Conservation (phyloP, 2,888 invertebrate species). For the Dolichopus griseipennis region DNA sequence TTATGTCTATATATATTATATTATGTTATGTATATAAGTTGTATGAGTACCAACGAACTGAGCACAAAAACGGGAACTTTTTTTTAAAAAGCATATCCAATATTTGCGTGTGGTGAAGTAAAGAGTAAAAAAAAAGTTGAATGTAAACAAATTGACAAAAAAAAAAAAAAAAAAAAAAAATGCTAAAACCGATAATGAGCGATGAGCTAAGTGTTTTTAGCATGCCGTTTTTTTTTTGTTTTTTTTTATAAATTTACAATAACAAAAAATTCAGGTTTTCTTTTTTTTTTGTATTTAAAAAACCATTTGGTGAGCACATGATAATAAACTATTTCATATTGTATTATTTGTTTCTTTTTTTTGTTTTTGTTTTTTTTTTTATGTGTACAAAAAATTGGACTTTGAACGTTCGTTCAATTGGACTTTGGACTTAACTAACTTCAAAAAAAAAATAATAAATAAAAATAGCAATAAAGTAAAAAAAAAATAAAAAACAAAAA, state of each 20-base stretch:
- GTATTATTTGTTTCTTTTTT: neutral
- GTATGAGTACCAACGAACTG: too few relatives aligned
- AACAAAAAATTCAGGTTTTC: neutral
- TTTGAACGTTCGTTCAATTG: neutral
- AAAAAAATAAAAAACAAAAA: neutral
- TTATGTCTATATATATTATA: too few relatives aligned
- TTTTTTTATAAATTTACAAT: too few relatives aligned
- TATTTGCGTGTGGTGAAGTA: too few relatives aligned
- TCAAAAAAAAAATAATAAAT: too few relatives aligned
- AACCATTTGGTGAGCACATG: conserved; percentile 3
- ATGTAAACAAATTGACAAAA: too few relatives aligned
- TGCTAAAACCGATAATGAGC: neutral
- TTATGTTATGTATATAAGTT: too few relatives aligned
- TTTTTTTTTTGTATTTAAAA: neutral
- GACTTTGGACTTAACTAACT: neutral
- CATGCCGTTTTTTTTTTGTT: too few relatives aligned
- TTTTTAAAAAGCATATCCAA: too few relatives aligned
- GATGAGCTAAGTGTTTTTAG: neutral
- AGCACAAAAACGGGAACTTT: too few relatives aligned
- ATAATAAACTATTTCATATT: neutral
- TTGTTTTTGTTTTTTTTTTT: neutral
- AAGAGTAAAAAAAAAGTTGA: too few relatives aligned
- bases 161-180: too few relatives aligned
- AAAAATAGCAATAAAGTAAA: neutral
- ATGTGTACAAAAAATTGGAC: neutral